phyloP scores from a whole-genome alignment of 2,797 vertebrate genomes.

The Echiichthys vipera region DNA sequence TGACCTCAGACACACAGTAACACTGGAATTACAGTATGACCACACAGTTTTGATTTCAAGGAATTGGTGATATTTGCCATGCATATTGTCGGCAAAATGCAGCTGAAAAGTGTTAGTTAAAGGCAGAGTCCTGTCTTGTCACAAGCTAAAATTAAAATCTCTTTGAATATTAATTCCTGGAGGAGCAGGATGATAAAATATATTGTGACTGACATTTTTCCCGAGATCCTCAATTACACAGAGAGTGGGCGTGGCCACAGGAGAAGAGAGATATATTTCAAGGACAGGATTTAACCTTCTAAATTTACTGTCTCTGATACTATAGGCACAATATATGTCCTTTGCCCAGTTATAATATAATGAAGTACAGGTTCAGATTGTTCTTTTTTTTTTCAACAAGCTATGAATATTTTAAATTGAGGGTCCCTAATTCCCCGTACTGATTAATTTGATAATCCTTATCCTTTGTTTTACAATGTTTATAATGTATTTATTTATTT shows the following conservation, averaged over 20 bases:
- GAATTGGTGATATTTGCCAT: not conserved
- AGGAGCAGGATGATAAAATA: slow-evolving; percentile 24
- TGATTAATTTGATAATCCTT: not conserved
- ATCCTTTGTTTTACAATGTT: not conserved
- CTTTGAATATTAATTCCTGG: slow-evolving; percentile 12
- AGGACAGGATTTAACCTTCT: slow-evolving; percentile 26
- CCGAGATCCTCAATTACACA: slow-evolving; percentile 19
- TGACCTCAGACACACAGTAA: slow-evolving; percentile 40
- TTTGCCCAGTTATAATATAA: too few relatives aligned
- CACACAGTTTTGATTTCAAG: slow-evolving; percentile 1
- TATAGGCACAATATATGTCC: not conserved
- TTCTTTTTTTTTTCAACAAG: not conserved
- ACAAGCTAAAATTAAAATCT: slow-evolving; percentile 20
- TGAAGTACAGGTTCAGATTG: not conserved
- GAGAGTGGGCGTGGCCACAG: slow-evolving; percentile 15
- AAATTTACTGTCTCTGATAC: not conserved
- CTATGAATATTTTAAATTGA: not conserved
- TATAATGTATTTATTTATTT: not conserved
- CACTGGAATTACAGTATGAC: slow-evolving; percentile 22
- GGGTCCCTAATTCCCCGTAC: too few relatives aligned
- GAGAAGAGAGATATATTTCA: slow-evolving; percentile 17
- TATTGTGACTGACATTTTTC: slow-evolving; percentile 20
- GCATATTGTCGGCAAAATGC: not conserved
- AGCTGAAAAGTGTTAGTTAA: not conserved
- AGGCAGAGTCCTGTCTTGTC: slow-evolving; percentile 7